Evolutionary conservation across 2,888 invertebrate genomes (phyloP).

Genomic region (Lithophane ornitopus): DNA sequence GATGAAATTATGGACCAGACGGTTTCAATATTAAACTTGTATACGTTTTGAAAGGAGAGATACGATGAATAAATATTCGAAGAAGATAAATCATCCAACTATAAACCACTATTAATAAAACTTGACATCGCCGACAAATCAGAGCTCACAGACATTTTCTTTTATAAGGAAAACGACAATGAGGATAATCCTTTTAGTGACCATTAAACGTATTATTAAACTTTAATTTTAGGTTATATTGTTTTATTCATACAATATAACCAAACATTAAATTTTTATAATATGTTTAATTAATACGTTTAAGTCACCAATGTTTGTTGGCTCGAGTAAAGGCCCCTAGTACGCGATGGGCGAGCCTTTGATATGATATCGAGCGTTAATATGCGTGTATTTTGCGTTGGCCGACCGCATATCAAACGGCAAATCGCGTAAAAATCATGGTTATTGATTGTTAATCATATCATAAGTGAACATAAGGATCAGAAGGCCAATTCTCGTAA

Average conservation of each 20-base stretch:
- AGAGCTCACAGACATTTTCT: constrained; percentile 2
- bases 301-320: not conserved
- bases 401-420: too few species aligned
- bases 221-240: constrained; percentile 6
- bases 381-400: too few species aligned
- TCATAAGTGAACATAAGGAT: not conserved
- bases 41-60: constrained; percentile 8
- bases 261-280: too few species aligned
- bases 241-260: too few species aligned
- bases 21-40: not conserved
- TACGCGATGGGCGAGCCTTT: too few species aligned
- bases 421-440: too few species aligned
- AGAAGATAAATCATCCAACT: constrained; percentile 19
- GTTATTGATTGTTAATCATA: not conserved
- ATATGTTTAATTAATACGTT: too few species aligned
- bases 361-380: too few species aligned
- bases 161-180: constrained; percentile 5
- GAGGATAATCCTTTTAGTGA: constrained; percentile 18
- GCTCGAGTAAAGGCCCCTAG: not conserved
- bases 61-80: not conserved
- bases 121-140: not conserved
- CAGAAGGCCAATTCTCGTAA: not conserved
- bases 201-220: constrained; percentile 3
- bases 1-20: not conserved
- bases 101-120: constrained; percentile 22